Evolutionary conservation across 2,888 invertebrate species (phyloP).

Genomic region (Eupeodes latifasciatus): DNA sequence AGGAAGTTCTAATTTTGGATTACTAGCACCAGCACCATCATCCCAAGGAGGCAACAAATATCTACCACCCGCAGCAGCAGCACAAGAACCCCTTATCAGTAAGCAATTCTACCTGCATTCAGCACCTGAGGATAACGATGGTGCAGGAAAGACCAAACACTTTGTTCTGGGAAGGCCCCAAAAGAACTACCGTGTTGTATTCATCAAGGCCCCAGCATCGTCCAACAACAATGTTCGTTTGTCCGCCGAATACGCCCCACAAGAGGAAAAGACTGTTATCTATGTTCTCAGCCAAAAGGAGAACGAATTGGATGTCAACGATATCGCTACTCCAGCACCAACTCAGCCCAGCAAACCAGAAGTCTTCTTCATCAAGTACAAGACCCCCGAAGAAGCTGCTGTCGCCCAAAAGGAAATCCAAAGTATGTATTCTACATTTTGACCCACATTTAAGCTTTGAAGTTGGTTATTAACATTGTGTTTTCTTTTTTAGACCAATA

Average conservation of each 20-base stretch:
- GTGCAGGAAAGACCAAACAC: conserved; percentile 78
- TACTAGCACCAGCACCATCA: conserved; percentile 41
- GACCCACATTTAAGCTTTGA: background rate
- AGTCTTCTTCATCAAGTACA: conserved; percentile 83
- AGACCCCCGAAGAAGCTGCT: conserved; percentile 82
- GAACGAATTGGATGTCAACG: conserved; percentile 79
- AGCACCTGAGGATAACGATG: conserved; percentile 82
- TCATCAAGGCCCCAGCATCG: conserved; percentile 82
- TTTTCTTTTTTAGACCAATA: conserved; percentile 79
- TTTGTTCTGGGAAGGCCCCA: conserved; percentile 81
- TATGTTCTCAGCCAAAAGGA: conserved; percentile 83
- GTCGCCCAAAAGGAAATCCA: conserved; percentile 83
- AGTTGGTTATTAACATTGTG: background rate
- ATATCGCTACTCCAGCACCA: conserved; percentile 80
- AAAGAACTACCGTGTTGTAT: conserved; percentile 83
- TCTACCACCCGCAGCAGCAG: conserved; percentile 70
- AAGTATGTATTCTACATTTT: conserved; percentile 74
- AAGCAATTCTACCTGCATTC: conserved; percentile 83
- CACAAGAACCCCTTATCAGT: conserved; percentile 79
- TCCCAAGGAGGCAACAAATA: conserved; percentile 76
- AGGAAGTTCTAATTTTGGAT: conserved; percentile 59
- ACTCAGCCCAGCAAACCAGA: conserved; percentile 81
- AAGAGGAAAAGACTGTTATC: conserved; percentile 83
- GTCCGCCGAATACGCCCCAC: conserved; percentile 82
- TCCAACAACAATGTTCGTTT: conserved; percentile 77